Percentiles rank a stretch among this genome's conserved stretches.
Evolutionary conservation across 2,888 invertebrate species (phyloP).

Genomic region (Eupithecia pulchellata): DNA sequence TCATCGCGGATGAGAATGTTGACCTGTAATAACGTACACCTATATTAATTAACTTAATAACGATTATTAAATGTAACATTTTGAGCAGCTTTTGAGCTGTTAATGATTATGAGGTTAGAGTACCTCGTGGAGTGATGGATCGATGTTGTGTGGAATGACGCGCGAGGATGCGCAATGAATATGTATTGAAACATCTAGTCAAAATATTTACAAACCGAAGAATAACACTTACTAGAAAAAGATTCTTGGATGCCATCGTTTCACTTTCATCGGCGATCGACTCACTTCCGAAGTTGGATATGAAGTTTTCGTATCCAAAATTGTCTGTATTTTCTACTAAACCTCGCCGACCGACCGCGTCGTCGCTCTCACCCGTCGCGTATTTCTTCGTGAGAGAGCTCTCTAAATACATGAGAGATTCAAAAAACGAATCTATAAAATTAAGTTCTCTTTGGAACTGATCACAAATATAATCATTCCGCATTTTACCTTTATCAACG

Average conservation of each 20-base stretch:
- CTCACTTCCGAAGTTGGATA: slow-evolving; percentile 72
- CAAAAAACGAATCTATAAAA: slow-evolving; percentile 81
- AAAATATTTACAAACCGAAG: slow-evolving; percentile 72
- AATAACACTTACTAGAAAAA: slow-evolving; percentile 81
- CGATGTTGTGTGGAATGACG: slow-evolving; percentile 39
- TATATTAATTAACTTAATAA: neutral
- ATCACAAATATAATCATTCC: slow-evolving; percentile 70
- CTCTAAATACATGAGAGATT: slow-evolving; percentile 78
- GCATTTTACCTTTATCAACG: slow-evolving; percentile 66
- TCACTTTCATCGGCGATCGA: slow-evolving; percentile 66
- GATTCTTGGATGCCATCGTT: slow-evolving; percentile 82
- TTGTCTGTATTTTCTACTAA: slow-evolving; percentile 58
- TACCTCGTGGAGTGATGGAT: slow-evolving; percentile 37
- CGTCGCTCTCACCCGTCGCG: slow-evolving; percentile 60
- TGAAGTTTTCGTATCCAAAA: slow-evolving; percentile 66
- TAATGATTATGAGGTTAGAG: slow-evolving; percentile 5
- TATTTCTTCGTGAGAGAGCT: slow-evolving; percentile 67
- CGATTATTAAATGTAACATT: neutral
- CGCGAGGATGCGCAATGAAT: slow-evolving; percentile 45
- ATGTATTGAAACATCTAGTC: slow-evolving; percentile 42
- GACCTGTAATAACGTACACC: slow-evolving; percentile 66
- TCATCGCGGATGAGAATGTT: slow-evolving; percentile 83
- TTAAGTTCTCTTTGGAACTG: slow-evolving; percentile 79
- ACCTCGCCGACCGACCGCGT: slow-evolving; percentile 55
- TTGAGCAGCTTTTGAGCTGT: neutral